Conservation (phyloP, 1,140 invertebrate genomes). For the Drosophila fuyamai region DNA sequence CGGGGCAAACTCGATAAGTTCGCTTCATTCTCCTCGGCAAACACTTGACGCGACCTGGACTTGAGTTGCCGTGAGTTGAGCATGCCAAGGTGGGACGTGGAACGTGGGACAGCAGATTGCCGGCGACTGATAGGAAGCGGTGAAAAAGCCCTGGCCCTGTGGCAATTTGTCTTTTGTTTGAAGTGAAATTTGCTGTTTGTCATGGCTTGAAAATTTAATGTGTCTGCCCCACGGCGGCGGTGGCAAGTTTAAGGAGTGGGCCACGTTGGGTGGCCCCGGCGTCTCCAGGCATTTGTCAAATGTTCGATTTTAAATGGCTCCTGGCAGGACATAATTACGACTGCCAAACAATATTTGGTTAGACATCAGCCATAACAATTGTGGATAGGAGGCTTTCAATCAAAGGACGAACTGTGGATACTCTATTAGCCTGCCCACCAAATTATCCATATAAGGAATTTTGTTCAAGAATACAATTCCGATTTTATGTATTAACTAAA, state of each 20-base stretch:
- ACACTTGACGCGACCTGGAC: conserved; percentile 62
- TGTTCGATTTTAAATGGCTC: conserved; percentile 36
- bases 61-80: conserved; percentile 31
- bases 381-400: neutral
- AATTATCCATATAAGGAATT: no score
- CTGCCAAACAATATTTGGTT: conserved; percentile 48
- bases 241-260: neutral
- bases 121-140: conserved; percentile 55
- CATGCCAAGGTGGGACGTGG: conserved; percentile 15
- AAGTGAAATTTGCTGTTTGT: conserved; percentile 81
- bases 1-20: conserved; percentile 70
- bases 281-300: conserved; percentile 12
- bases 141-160: conserved; percentile 55
- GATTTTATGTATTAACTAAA: no score
- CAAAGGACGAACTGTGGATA: conserved; percentile 10
- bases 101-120: conserved; percentile 56
- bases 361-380: conserved; percentile 33
- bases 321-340: conserved; percentile 64
- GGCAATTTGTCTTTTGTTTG: conserved; percentile 83
- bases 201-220: conserved; percentile 67
- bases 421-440: conserved; percentile 8
- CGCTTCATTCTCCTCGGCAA: conserved; percentile 67
- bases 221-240: conserved; percentile 23
- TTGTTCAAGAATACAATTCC: no score
- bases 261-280: neutral